Base-by-base conservation (phyloP, 2,113 vertebrate species). In the Pseudorhombus dupliciocellatus region DNA sequence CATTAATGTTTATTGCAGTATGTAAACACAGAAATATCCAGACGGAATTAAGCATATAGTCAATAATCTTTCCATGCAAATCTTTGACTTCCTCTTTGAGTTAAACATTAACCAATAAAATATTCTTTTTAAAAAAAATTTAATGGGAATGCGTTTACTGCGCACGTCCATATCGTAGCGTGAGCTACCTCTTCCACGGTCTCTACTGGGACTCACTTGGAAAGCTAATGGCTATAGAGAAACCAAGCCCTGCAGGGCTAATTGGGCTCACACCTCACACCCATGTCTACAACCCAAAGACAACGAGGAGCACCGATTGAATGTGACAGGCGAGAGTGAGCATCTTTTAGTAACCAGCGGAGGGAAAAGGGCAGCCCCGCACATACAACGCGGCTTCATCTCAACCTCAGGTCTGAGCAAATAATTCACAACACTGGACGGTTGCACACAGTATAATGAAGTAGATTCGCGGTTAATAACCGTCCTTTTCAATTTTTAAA, bases 201-300 rank as follows among this genome's bases (percentile, higher is more conserved):
- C 31, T 70, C 83, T 84, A 73, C 64, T 66, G 67, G 68, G 69
- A 85, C 70, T 73, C 74, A 85, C 70, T 67, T 88, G 84, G 69
- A 85, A 85, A 84, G 75, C 71, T 71, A 8, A 11, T 51, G 31
- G 24, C 50, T 53, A 62, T 46, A 61, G 59, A 72, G 77, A 81
- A 81, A 82, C 84, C 89, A 84, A 88, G 34, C 76, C 70, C 68
- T 59, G 42, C 55, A 3, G 54, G 53, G 25, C 69, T 90, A 89
- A 92, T 85, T 88, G 80, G 88, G 76, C 77, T 82, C 81, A 81
- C 25, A 52, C 62, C 51, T 80, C 52, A 18, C 26, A 70, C 64
- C 60, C 26, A n/a, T 70, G 84, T 80, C 65, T n/a, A 56, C 51
- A 66, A 62, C 14, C 26, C 53, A 18, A 50, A 7, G 26, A 77